phyloP scores from a whole-genome alignment of 64 coral and sea anemone genomes.

The Actinia tenebrosa region DNA sequence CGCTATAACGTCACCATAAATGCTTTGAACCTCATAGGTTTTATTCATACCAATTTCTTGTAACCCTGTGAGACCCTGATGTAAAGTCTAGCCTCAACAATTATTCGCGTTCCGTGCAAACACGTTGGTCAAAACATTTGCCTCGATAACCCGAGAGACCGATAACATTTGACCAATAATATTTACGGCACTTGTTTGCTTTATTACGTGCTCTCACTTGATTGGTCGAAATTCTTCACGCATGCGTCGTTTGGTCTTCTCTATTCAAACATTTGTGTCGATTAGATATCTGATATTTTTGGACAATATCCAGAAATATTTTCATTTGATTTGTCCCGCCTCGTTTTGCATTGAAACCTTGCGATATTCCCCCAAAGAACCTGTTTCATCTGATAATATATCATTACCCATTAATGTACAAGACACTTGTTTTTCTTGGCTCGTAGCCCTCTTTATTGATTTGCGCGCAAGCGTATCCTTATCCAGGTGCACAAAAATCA shows the following conservation, averaged over 20 bases:
- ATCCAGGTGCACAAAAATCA: neutral
- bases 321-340: no score
- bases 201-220: neutral
- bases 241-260: neutral
- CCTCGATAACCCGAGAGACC: neutral
- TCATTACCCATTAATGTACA: neutral
- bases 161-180: conserved; percentile 5
- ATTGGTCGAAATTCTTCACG: neutral
- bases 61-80: neutral
- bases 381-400: neutral
- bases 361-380: neutral
- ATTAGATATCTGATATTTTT: neutral
- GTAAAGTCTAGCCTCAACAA: neutral
- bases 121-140: neutral
- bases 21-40: neutral
- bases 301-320: no score
- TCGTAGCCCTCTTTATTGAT: neutral
- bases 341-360: neutral
- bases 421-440: neutral
- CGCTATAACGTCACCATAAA: no score
- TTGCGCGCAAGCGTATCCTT: neutral
- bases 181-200: neutral
- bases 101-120: neutral
- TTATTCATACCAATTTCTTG: neutral
- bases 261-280: neutral